These are phyloP conservation scores for Paralichthys olivaceus DNA, from an alignment of 2,113 vertebrate genomes.

Conservation along the genomic window DNA sequence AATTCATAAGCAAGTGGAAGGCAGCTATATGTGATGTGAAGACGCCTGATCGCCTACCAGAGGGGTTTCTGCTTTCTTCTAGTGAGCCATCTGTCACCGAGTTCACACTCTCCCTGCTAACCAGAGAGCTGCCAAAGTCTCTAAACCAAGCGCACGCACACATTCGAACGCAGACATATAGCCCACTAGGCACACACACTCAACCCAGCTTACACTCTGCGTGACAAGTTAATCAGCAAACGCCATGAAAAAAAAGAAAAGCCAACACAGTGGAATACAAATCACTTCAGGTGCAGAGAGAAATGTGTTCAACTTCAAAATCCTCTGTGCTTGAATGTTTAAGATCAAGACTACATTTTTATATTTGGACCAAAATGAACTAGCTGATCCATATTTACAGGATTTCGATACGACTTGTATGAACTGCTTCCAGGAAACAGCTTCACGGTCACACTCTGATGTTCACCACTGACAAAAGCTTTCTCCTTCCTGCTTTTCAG, in stretches of 20 bases:
- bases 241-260: not conserved
- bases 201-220: constrained; percentile 31
- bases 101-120: constrained; percentile 72
- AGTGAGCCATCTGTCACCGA: constrained; percentile 76
- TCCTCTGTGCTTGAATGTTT: not conserved
- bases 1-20: constrained; percentile 31
- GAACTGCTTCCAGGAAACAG: not conserved
- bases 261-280: not conserved
- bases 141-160: constrained; percentile 38
- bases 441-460: not conserved
- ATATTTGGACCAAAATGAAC: not conserved
- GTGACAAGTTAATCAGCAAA: constrained; percentile 59
- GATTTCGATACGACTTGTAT: not conserved
- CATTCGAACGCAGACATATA: constrained; percentile 29
- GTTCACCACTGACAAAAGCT: not conserved
- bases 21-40: constrained; percentile 48
- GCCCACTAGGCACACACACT: constrained; percentile 22
- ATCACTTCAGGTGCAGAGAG: not conserved
- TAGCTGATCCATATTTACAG: not conserved
- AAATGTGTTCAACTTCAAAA: constrained; percentile 17
- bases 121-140: constrained; percentile 58
- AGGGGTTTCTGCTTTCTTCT: constrained; percentile 59
- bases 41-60: constrained; percentile 58
- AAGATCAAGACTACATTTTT: not conserved
- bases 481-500: not conserved